phyloP scores from a whole-genome alignment of 2,888 invertebrate species.

The Bimastos eiseni region DNA sequence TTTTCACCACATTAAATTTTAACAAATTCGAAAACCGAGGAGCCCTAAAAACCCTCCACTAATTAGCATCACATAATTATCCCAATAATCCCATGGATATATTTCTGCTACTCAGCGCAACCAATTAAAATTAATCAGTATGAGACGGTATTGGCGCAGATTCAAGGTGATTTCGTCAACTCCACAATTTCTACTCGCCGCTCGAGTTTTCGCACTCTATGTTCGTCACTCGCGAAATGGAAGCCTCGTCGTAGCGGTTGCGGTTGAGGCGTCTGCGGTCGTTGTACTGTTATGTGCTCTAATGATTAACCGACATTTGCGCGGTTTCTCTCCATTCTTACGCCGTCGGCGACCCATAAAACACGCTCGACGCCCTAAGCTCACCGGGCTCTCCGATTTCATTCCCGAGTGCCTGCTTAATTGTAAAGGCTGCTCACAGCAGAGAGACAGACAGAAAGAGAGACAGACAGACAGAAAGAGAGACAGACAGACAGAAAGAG shows the following conservation, averaged over 20 bases:
- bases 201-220: not conserved
- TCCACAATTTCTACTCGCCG: not conserved
- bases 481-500: not conserved
- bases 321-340: not conserved
- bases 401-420: slow-evolving; percentile 6
- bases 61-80: too few relatives aligned
- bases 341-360: slow-evolving; percentile 13
- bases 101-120: too few relatives aligned
- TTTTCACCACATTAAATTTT: too few relatives aligned
- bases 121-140: too few relatives aligned
- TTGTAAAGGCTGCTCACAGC: not conserved
- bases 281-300: slow-evolving; percentile 75
- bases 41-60: too few relatives aligned
- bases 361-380: slow-evolving; percentile 13
- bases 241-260: slow-evolving; percentile 74
- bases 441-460: not conserved
- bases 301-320: slow-evolving; percentile 13
- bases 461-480: not conserved
- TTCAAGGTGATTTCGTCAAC: too few relatives aligned
- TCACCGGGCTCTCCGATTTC: not conserved
- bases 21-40: too few relatives aligned
- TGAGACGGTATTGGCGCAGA: too few relatives aligned
- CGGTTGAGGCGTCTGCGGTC: slow-evolving; percentile 98
- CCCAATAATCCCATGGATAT: too few relatives aligned
- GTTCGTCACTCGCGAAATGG: not conserved